Base-by-base conservation (phyloP, 2,797 vertebrate species). In the Sternarchorhynchus goeldii region DNA sequence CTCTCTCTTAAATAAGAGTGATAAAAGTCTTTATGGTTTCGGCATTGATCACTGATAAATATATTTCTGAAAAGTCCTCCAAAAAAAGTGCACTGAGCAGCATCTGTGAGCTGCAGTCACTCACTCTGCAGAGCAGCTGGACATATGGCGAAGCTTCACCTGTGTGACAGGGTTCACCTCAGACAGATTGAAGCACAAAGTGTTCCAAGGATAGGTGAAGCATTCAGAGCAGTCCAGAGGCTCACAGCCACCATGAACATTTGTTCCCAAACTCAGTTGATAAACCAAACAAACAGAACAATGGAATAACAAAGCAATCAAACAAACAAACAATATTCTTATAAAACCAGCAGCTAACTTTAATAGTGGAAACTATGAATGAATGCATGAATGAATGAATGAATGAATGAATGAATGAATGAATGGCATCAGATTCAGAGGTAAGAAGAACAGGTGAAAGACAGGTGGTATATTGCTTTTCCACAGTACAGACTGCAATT, bases 111-210 rank as follows among this genome's bases (percentile, higher is more conserved):
- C 31, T 29, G 4, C 57, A 58, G 69, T 58, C 31, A 56, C 45
- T 41, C 17, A 55, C 66, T 63, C 60, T 75, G 63, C 39, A 65
- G 64, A 83, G 55, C 59, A 53, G 65, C 59, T 31, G 66, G 75
- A 69, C 82, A 83, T 83, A 78, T 83, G 78, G 76, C 66, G 25
- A 64, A 53, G 59, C 50, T 78, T 72, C 75, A 70, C 78, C 71
- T 65, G 41, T n/a, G 53, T 80, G 75, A 79, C 60, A 67, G 66
- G 34, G 75, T 63, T 82, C 70, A 74, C 75, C 59, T 53, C 29
- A 50, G 76, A 79, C 82, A 83, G 82, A 83, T 74, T 63, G 78
- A 66, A 77, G 67, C 78, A 75, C 41, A 21, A 57, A 59, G 39
- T 67, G 81, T 73, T 71, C 73, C 56, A 70, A 59, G 73, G 81